A percentile compares a stretch with the other conserved stretches of the same genome.
Evolutionary conservation across 1,140 invertebrate genomes (phyloP).

Genomic region (Lepidotrigona ventralis): DNA sequence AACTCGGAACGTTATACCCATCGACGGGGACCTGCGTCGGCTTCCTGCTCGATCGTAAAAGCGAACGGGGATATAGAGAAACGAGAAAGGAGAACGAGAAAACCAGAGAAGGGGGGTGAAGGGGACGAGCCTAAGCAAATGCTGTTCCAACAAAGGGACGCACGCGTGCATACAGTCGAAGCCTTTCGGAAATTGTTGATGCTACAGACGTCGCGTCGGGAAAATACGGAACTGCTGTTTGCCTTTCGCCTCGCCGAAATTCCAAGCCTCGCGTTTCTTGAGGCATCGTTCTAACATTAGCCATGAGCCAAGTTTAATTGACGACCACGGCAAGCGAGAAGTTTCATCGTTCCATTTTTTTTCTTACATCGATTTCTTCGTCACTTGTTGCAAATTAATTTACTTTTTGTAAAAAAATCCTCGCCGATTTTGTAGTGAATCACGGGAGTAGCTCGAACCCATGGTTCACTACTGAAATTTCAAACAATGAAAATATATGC

Average conservation of each 20-base stretch:
- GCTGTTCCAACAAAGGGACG: conserved; percentile 17
- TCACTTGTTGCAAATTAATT: too few species aligned
- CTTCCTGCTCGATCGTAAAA: conserved; percentile 39
- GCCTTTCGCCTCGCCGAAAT: background rate
- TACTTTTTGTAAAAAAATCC: too few species aligned
- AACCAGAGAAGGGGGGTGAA: background rate
- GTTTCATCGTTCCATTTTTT: background rate
- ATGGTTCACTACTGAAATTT: too few species aligned
- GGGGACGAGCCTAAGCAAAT: conserved; percentile 13
- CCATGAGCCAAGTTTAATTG: background rate
- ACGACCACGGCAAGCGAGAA: background rate
- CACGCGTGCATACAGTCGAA: conserved; percentile 32
- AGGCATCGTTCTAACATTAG: too few species aligned
- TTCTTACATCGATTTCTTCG: too few species aligned
- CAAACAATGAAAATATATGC: too few species aligned
- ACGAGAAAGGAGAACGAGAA: conserved; percentile 37
- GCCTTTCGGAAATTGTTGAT: conserved; percentile 31
- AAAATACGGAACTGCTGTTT: conserved; percentile 9
- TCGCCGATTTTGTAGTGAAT: too few species aligned
- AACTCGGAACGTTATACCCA: conserved; percentile 10
- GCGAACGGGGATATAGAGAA: conserved; percentile 21
- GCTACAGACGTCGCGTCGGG: background rate
- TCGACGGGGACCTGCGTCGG: conserved; percentile 7
- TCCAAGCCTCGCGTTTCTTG: background rate
- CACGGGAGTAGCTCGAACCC: too few species aligned